These are phyloP conservation scores for Philopedon plagiatum DNA, from an alignment of 2,888 invertebrate species.

Conservation along the genomic window DNA sequence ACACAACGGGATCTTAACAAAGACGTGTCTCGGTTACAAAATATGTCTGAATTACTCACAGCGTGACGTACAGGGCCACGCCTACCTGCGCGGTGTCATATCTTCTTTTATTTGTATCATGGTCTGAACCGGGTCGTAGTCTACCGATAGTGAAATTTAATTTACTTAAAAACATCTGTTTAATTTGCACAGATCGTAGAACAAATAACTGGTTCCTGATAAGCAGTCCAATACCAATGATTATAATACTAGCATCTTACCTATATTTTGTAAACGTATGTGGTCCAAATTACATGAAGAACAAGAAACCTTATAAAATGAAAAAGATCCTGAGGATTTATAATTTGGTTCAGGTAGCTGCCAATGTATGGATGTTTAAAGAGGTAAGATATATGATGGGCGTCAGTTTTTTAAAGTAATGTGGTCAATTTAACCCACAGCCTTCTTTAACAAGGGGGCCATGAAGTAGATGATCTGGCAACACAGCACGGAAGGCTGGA, in stretches of 20 bases:
- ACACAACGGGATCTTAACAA: too few relatives aligned
- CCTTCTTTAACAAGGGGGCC: too few relatives aligned
- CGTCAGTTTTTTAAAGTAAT: too few relatives aligned
- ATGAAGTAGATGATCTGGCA: too few relatives aligned
- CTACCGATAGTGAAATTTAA: not conserved
- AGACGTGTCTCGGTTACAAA: too few relatives aligned
- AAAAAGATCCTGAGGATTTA: conserved; percentile 85
- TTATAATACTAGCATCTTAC: conserved; percentile 78
- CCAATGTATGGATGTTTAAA: not conserved
- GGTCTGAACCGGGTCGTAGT: too few relatives aligned
- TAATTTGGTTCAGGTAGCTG: conserved; percentile 79
- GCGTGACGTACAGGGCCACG: too few relatives aligned
- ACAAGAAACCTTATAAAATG: conserved; percentile 87
- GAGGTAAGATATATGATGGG: conserved; percentile 4
- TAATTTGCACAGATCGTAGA: conserved; percentile 72
- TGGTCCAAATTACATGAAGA: conserved; percentile 91
- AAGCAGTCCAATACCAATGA: conserved; percentile 76
- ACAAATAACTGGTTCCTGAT: conserved; percentile 82
- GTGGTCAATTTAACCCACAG: not conserved
- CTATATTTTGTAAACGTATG: conserved; percentile 81
- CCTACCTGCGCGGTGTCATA: too few relatives aligned
- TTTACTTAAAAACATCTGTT: not conserved
- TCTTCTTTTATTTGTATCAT: too few relatives aligned
- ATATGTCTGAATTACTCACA: too few relatives aligned
- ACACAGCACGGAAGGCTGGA: too few relatives aligned